phyloP scores from a whole-genome alignment of 1,140 invertebrate species.

The Pemphigus obesinymphae region DNA sequence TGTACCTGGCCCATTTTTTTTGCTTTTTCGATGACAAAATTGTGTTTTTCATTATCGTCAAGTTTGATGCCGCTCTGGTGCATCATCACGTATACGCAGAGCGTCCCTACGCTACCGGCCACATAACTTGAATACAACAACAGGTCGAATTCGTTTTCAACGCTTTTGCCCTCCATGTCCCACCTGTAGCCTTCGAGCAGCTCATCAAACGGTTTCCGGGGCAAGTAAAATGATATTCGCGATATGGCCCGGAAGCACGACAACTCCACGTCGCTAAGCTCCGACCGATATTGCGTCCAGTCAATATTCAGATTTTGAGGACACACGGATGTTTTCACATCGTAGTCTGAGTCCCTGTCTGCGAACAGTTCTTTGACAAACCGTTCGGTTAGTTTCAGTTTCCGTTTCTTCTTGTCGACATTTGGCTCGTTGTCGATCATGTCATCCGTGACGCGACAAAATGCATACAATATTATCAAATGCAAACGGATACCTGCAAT shows the following conservation, averaged over 20 bases:
- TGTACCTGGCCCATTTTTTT: slow-evolving; percentile 31
- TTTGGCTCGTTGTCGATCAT: slow-evolving; percentile 25
- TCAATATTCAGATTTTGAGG: background rate
- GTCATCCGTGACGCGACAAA: slow-evolving; percentile 32
- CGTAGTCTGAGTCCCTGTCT: background rate
- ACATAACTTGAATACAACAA: slow-evolving; percentile 28
- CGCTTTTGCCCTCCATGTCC: background rate
- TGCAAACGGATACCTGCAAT: slow-evolving; percentile 11
- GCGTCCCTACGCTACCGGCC: background rate
- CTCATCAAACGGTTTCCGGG: slow-evolving; percentile 13
- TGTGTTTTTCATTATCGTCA: background rate
- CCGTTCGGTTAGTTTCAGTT: background rate
- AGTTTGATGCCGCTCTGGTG: background rate
- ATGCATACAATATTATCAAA: slow-evolving; percentile 22
- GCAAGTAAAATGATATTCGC: slow-evolving; percentile 9
- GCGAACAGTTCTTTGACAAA: background rate
- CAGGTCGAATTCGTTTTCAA: slow-evolving; percentile 4
- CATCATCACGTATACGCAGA: slow-evolving; percentile 18
- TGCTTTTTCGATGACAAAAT: slow-evolving; percentile 7
- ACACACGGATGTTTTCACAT: background rate
- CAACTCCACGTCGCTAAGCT: background rate
- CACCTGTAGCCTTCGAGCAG: slow-evolving; percentile 21
- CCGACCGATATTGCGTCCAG: background rate
- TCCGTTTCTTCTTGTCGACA: background rate
- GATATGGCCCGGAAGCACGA: slow-evolving; percentile 28